Percentiles rank a stretch among this genome's conserved stretches.
These are phyloP conservation scores for Melanostoma scalare DNA, from an alignment of 2,888 invertebrate genomes.

Conservation along the genomic window DNA sequence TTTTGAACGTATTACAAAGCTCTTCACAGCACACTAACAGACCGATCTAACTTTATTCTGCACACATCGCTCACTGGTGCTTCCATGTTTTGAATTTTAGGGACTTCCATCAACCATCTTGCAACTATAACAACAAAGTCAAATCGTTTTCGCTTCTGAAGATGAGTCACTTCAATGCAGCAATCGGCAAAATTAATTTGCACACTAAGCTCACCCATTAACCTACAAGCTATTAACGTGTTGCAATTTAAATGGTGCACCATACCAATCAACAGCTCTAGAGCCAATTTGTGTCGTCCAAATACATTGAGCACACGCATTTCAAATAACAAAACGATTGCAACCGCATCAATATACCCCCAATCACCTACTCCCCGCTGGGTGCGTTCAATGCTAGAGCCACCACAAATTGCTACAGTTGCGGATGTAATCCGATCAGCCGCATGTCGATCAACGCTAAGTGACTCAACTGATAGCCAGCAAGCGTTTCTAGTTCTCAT, in stretches of 20 bases:
- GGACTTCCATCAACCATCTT: too few species aligned
- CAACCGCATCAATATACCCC: slow-evolving; percentile 36
- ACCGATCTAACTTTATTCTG: too few species aligned
- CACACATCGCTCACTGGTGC: too few species aligned
- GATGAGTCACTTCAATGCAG: too few species aligned
- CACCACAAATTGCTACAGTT: slow-evolving; percentile 40
- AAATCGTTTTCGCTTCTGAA: too few species aligned
- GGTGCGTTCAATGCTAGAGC: background rate
- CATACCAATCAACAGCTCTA: background rate
- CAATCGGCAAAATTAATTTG: too few species aligned
- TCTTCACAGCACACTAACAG: too few species aligned
- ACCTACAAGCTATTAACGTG: slow-evolving; percentile 13
- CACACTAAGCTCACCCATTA: too few species aligned
- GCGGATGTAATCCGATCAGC: slow-evolving; percentile 71
- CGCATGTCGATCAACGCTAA: slow-evolving; percentile 69
- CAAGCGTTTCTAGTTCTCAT: slow-evolving; percentile 55
- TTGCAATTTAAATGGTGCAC: slow-evolving; percentile 7
- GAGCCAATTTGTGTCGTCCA: slow-evolving; percentile 20
- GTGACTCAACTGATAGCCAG: slow-evolving; percentile 67
- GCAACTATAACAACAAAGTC: too few species aligned
- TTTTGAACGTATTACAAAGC: too few species aligned
- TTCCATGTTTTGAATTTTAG: too few species aligned
- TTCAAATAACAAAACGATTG: slow-evolving; percentile 59
- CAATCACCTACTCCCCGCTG: background rate
- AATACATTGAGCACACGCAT: slow-evolving; percentile 42